phyloP scores from a whole-genome alignment of 2,888 invertebrate genomes.

The Aelia acuminata region DNA sequence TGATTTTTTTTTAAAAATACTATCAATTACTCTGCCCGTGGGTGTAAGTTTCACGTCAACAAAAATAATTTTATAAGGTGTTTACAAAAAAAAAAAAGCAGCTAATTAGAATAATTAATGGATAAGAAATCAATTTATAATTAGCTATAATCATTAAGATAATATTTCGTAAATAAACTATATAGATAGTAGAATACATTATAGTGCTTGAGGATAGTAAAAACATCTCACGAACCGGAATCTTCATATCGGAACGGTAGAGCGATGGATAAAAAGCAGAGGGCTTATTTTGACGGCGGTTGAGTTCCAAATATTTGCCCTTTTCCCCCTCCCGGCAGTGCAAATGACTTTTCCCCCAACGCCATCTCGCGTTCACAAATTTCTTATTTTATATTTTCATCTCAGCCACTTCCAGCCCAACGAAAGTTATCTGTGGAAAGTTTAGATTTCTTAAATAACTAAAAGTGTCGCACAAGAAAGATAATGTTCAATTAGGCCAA shows the following conservation, averaged over 20 bases:
- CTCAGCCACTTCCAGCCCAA: neutral
- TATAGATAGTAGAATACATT: neutral
- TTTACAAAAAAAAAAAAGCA: no score
- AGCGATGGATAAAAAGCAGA: constrained; percentile 26
- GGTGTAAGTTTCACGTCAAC: no score
- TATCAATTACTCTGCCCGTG: no score
- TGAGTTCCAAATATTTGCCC: constrained; percentile 24
- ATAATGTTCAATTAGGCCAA: no score
- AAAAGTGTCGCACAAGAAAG: no score
- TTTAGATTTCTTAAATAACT: no score
- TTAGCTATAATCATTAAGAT: no score
- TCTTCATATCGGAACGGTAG: constrained; percentile 8
- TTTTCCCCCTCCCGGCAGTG: neutral
- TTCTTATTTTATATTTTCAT: constrained; percentile 21
- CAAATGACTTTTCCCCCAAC: neutral
- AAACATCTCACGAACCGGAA: neutral
- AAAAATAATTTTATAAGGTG: no score
- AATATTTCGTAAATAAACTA: no score
- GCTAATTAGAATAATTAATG: no score
- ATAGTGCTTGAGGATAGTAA: neutral
- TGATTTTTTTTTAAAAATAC: no score
- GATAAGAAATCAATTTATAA: no score
- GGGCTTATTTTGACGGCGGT: constrained; percentile 30
- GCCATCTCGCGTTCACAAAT: neutral
- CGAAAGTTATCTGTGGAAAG: neutral